phyloP scores from a whole-genome alignment of 2,888 invertebrate genomes.

The Pterostichus madidus region DNA sequence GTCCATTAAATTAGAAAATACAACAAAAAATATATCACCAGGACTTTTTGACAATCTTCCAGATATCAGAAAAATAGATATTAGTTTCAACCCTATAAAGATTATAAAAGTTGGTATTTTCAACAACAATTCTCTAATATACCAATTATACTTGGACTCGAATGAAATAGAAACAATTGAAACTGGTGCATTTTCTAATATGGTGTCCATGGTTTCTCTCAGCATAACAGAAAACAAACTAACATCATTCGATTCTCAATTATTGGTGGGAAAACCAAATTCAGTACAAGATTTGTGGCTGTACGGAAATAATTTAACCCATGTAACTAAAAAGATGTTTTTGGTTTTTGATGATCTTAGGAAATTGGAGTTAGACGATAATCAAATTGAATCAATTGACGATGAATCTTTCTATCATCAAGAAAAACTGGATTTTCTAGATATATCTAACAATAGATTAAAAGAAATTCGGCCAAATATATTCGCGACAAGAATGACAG shows the following conservation, averaged over 20 bases:
- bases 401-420: background rate
- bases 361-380: slow-evolving; percentile 24
- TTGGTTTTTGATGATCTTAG: background rate
- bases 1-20: background rate
- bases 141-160: slow-evolving; percentile 19
- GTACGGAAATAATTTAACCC: slow-evolving; percentile 7
- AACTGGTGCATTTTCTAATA: slow-evolving; percentile 15
- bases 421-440: no score
- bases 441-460: no score
- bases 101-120: no score
- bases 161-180: slow-evolving; percentile 44
- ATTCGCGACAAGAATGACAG: slow-evolving; percentile 13
- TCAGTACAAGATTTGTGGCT: slow-evolving; percentile 5
- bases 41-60: background rate
- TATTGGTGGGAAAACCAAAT: slow-evolving; percentile 9
- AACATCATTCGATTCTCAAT: slow-evolving; percentile 22
- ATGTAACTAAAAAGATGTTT: background rate
- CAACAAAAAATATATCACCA: background rate
- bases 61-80: background rate
- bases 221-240: slow-evolving; percentile 1
- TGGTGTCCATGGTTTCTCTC: background rate
- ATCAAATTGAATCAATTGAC: slow-evolving; percentile 29
- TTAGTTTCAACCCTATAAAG: slow-evolving; percentile 9
- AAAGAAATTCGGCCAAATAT: no score
- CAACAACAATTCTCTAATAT: slow-evolving; percentile 1